Percentiles rank a stretch among this genome's conserved stretches.
Conservation (phyloP, 2,113 vertebrate species). For the Saccopteryx leptura region DNA sequence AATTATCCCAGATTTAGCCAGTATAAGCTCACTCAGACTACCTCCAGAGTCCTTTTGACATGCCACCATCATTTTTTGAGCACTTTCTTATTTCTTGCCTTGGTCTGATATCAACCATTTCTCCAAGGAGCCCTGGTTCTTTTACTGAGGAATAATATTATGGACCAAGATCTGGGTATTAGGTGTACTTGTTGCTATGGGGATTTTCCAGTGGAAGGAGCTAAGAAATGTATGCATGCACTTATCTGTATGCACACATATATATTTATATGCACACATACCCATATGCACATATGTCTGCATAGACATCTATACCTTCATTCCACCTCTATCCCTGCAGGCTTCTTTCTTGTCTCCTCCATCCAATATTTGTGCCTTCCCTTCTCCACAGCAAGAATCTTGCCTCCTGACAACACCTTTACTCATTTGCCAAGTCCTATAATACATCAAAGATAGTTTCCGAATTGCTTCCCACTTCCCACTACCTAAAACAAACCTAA, state of each 20-base stretch:
- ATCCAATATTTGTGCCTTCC: not conserved
- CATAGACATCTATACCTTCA: not conserved
- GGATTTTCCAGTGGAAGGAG: not conserved
- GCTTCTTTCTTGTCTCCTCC: not conserved
- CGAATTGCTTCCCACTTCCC: not conserved
- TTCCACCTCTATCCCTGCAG: not conserved
- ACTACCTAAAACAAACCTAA: not conserved
- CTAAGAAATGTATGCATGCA: not conserved
- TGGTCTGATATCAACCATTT: not conserved
- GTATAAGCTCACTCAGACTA: not conserved
- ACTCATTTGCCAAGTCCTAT: not conserved
- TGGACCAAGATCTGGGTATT: not conserved
- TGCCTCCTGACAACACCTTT: not conserved
- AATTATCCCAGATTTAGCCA: not conserved
- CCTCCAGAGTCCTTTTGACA: not conserved
- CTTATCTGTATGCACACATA: not conserved
- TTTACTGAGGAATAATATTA: not conserved
- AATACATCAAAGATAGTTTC: not conserved
- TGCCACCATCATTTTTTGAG: not conserved
- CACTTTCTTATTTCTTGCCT: not conserved
- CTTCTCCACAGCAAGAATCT: not conserved
- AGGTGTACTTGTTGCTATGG: not conserved
- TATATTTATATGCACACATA: not conserved
- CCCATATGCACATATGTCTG: not conserved
- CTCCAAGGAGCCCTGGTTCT: not conserved